A percentile compares a stretch with the other conserved stretches of the same genome.
These are phyloP conservation scores for Nylanderia fulva DNA, from an alignment of 1,140 invertebrate species.

Conservation along the genomic window DNA sequence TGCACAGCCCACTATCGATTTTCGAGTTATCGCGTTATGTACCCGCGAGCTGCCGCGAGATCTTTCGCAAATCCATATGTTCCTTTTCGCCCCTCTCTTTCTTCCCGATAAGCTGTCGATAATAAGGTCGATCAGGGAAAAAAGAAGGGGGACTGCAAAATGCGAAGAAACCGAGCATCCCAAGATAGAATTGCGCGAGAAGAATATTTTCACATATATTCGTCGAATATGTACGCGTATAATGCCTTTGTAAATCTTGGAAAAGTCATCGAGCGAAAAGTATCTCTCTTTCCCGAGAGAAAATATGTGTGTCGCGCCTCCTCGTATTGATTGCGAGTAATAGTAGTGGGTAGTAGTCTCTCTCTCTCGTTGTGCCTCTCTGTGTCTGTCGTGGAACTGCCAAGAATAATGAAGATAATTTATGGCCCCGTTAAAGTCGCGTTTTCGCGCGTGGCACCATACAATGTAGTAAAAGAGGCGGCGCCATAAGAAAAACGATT, in stretches of 20 bases:
- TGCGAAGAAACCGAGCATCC: background rate
- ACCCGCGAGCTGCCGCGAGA: conserved; percentile 51
- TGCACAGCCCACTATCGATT: conserved; percentile 71
- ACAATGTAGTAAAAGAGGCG: background rate
- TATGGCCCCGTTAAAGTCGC: conserved; percentile 6
- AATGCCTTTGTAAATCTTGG: conserved; percentile 18
- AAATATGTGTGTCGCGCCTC: background rate
- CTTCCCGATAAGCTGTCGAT: background rate
- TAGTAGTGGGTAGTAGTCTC: too few relatives aligned
- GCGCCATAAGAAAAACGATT: background rate
- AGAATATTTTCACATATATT: conserved; percentile 11
- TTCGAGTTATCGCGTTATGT: conserved; percentile 41
- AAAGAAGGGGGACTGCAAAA: background rate
- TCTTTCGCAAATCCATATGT: conserved; percentile 59
- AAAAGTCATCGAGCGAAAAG: background rate
- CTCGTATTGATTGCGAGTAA: conserved; percentile 7
- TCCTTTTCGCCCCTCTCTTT: background rate
- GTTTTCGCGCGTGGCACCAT: background rate
- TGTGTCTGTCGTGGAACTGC: background rate
- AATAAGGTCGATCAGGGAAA: conserved; percentile 41
- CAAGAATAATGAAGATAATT: conserved; percentile 36
- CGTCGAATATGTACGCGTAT: background rate
- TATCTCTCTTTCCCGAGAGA: background rate
- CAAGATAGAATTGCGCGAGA: background rate
- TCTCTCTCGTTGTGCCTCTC: conserved; percentile 10